phyloP scores from a whole-genome alignment of 2,888 invertebrate species.

The Pheosia tremula region DNA sequence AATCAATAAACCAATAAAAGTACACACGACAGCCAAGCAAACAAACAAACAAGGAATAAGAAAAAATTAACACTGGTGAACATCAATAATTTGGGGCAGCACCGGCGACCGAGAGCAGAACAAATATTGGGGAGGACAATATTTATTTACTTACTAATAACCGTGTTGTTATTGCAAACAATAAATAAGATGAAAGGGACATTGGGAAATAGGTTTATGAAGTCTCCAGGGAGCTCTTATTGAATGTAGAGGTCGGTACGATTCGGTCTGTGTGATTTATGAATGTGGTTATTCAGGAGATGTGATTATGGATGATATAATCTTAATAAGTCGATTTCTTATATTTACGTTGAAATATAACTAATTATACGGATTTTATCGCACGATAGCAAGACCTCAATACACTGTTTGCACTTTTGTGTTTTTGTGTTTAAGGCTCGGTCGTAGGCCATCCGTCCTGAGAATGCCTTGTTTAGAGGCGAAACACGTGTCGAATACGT shows the following conservation, averaged over 20 bases:
- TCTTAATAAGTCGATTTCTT: background rate
- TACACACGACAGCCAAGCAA: slow-evolving; percentile 32
- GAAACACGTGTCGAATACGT: no score
- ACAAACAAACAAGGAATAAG: slow-evolving; percentile 60
- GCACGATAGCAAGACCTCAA: no score
- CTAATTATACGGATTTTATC: no score
- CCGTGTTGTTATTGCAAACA: slow-evolving; percentile 69
- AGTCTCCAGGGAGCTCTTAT: slow-evolving; percentile 66
- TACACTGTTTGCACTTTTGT: no score
- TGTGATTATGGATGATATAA: background rate
- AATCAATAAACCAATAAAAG: slow-evolving; percentile 48
- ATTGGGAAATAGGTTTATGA: slow-evolving; percentile 80
- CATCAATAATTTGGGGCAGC: slow-evolving; percentile 70
- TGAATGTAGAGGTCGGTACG: slow-evolving; percentile 8
- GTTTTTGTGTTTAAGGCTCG: no score
- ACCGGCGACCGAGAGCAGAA: slow-evolving; percentile 65
- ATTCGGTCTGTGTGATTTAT: background rate
- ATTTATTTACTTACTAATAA: slow-evolving; percentile 83
- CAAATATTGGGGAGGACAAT: slow-evolving; percentile 74
- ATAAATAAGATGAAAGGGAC: slow-evolving; percentile 79
- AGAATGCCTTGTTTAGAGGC: no score
- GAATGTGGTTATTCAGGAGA: background rate
- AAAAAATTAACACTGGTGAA: slow-evolving; percentile 64
- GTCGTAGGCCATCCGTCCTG: no score
- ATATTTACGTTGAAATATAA: no score